Base-by-base conservation (phyloP, 2,797 vertebrate genomes). In the Bradypodion pumilum region DNA sequence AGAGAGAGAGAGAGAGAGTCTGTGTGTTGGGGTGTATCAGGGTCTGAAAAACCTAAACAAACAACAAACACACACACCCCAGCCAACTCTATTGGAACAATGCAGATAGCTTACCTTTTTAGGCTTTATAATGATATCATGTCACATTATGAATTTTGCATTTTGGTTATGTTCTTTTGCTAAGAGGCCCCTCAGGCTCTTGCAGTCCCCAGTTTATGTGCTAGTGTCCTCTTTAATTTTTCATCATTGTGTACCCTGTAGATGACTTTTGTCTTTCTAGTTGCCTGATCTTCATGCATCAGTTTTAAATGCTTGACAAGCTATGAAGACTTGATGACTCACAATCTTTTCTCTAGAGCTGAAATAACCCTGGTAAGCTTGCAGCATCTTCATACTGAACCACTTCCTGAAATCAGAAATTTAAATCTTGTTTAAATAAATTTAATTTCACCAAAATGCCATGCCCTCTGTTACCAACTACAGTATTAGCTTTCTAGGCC, bases 121-220 rank as follows among this genome's bases (percentile, higher is more conserved):
- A 74, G 69, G 74, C 15, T 32, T 74, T 60, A 79, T 84, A 35
- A 87, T 85, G 63, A 82, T 88, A 77, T 72, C 63, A 72, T 84
- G 66, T 84, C 66, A 84, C 78, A 81, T 85, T 68, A 82, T 80
- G 42, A 35, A 15, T 76, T 83, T 83, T 87, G 81, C 72, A 76
- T 65, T 87, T 79, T 68, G 42, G 72, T 42, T 84, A 80, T 72
- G 56, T 80, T 80, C 52, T 77, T 25, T 81, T 85, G 69, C 42
- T 82, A 74, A 78, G 65, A 78, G 62, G 62, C 72, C 83, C 83
- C 70, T 60, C 25, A 78, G 40, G 79, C 46, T 21, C 84, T 68
- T 27, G 42, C 68, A 74, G 16, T 62, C 74, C 42, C 49, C 83
- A 82, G 59, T 78, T 78, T 74, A 74, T 62, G 62, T 69, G 62